Evolutionary conservation across 2,113 vertebrate species (phyloP).

Genomic region (Xenopus tropicalis): UCB_Xtro_10.0 CM004445.2:89455501-89456000

Average conservation of each 20-base stretch:
- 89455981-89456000: constrained; percentile 12
- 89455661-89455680: too few species aligned
- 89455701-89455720: too few species aligned
- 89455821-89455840: too few species aligned
- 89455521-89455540: constrained; percentile 43
- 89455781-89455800: too few species aligned
- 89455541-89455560: constrained; percentile 66
- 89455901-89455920: neutral
- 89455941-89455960: neutral
- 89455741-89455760: too few species aligned
- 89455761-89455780: too few species aligned
- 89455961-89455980: neutral
- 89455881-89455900: neutral
- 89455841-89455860: neutral
- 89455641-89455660: constrained; percentile 66
- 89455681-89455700: too few species aligned
- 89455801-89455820: too few species aligned
- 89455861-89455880: neutral
- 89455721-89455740: too few species aligned
- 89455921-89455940: constrained; percentile 11
- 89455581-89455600: constrained; percentile 62
- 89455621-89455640: constrained; percentile 60
- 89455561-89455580: constrained; percentile 67
- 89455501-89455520: too few species aligned
- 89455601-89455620: constrained; percentile 61